These are phyloP conservation scores for Nipponia nippon DNA, from an alignment of 2,113 vertebrate species.

Conservation along the genomic window DNA sequence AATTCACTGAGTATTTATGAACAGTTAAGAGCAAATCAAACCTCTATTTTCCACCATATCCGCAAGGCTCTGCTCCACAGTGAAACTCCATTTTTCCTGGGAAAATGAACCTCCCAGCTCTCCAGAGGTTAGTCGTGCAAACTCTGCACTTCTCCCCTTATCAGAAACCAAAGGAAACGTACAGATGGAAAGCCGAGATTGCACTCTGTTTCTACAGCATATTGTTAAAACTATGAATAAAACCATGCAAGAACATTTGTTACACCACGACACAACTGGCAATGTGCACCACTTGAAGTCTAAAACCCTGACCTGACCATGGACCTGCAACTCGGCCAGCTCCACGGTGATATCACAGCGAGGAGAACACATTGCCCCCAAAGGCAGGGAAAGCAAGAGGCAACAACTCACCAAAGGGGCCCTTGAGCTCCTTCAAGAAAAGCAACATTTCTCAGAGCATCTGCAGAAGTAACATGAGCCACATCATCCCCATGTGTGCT, in stretches of 20 bases:
- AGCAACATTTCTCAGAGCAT: neutral
- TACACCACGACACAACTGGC: neutral
- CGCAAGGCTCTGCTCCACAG: constrained; percentile 1
- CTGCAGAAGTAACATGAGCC: neutral
- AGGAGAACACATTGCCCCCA: accelerated
- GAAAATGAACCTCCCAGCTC: constrained; percentile 53
- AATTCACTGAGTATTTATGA: constrained; percentile 15
- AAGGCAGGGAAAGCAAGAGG: neutral
- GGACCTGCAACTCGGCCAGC: neutral
- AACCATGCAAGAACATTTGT: neutral
- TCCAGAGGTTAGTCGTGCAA: constrained; percentile 15
- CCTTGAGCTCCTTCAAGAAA: neutral
- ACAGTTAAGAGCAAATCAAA: constrained; percentile 38
- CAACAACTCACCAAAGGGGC: neutral
- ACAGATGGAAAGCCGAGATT: constrained; percentile 32
- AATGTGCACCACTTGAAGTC: neutral
- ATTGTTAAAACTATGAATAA: constrained; percentile 7
- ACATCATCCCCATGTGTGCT: neutral
- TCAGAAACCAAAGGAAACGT: constrained; percentile 24
- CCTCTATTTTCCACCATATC: constrained; percentile 55
- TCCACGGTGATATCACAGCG: accelerated
- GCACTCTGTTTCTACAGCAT: neutral
- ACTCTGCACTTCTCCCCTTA: neutral
- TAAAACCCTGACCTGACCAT: neutral
- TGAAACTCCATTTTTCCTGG: constrained; percentile 39